Conservation (phyloP, 2,888 invertebrate species). For the Caenorhabditis panamensis region DNA sequence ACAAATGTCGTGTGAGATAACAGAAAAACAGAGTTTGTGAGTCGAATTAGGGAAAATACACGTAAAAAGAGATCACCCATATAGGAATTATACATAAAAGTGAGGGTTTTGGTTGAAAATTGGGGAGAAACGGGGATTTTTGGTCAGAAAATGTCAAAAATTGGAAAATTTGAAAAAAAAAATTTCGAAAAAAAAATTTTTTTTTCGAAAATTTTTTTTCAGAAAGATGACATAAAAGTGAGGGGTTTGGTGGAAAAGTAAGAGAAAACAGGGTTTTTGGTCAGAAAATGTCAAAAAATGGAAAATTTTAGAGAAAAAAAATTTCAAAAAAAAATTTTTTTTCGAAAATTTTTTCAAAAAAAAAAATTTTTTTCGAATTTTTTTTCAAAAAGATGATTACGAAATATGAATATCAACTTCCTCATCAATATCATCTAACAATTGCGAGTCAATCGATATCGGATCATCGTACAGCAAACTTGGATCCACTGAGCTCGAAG, state of each 20-base stretch:
- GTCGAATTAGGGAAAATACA: conserved; percentile 12
- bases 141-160: background rate
- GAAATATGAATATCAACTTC: conserved; percentile 58
- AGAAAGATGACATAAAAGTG: background rate
- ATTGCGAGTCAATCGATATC: conserved; percentile 46
- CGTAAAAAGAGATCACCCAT: conserved; percentile 17
- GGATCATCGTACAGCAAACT: conserved; percentile 60
- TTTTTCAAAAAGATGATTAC: background rate
- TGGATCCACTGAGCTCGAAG: conserved; percentile 10
- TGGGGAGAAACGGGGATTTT: too few species aligned
- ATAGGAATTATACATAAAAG: background rate
- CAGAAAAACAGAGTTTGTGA: background rate
- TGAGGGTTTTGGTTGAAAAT: too few species aligned
- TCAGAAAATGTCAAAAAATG: background rate
- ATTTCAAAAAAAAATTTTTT: too few species aligned
- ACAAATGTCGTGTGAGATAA: background rate
- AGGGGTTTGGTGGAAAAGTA: too few species aligned
- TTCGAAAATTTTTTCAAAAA: too few species aligned
- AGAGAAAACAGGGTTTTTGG: too few species aligned
- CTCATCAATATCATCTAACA: conserved; percentile 55
- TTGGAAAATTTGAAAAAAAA: too few species aligned
- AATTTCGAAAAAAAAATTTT: too few species aligned
- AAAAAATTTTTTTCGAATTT: too few species aligned
- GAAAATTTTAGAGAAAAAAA: too few species aligned
- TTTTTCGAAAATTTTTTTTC: too few species aligned